Evolutionary conservation across 2,888 invertebrate species (phyloP).

Genomic region (Ctenicera cuprea): DNA sequence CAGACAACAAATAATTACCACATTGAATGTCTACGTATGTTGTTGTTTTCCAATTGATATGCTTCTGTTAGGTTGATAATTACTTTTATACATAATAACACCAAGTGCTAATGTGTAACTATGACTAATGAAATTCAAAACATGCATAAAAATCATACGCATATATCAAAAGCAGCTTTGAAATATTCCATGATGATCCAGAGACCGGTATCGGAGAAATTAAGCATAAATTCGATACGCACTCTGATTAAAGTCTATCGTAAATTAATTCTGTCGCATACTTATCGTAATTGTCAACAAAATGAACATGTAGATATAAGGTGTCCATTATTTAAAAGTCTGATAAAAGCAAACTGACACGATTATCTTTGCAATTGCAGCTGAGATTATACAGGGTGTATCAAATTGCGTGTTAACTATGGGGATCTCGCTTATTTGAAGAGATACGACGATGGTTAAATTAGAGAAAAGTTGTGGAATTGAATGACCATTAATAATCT

Average conservation of each 20-base stretch:
- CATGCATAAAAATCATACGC: not conserved
- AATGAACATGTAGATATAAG: slow-evolving; percentile 20
- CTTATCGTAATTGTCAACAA: slow-evolving; percentile 16
- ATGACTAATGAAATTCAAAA: too few relatives aligned
- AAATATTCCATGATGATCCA: not conserved
- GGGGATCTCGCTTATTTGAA: too few relatives aligned
- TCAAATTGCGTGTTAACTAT: too few relatives aligned
- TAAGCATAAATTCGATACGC: not conserved
- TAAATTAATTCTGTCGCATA: slow-evolving; percentile 18
- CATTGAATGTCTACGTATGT: too few relatives aligned
- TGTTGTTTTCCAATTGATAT: too few relatives aligned
- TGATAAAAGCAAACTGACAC: slow-evolving; percentile 18
- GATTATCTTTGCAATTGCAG: not conserved
- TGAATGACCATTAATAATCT: too few relatives aligned
- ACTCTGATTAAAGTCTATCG: not conserved
- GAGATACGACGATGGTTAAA: too few relatives aligned
- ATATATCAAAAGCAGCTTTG: not conserved
- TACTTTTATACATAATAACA: too few relatives aligned
- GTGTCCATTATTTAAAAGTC: slow-evolving; percentile 16
- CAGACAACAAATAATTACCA: too few relatives aligned
- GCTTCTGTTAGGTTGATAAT: too few relatives aligned
- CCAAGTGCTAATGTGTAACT: too few relatives aligned
- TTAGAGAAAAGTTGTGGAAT: too few relatives aligned
- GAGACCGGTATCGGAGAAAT: slow-evolving; percentile 3
- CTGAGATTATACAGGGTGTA: not conserved